Evolutionary conservation across 1,140 invertebrate genomes (phyloP).

Genomic region (Gonioctena quinquepunctata): DNA sequence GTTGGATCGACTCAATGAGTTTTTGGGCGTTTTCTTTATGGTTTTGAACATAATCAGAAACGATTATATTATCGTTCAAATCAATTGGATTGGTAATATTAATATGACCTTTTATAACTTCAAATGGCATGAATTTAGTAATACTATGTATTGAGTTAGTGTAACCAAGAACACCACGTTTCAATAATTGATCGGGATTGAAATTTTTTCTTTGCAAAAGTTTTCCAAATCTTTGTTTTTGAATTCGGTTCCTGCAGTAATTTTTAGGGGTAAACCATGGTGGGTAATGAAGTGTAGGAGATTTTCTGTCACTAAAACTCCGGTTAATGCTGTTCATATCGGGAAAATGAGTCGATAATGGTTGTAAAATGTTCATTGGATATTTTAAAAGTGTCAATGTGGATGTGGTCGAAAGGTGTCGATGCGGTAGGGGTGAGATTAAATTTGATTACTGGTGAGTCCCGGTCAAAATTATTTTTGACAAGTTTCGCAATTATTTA

Average conservation of each 20-base stretch:
- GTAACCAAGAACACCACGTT: conserved; percentile 26
- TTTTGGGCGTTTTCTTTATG: conserved; percentile 19
- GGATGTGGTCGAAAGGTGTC: conserved; percentile 44
- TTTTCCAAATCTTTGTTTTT: conserved; percentile 29
- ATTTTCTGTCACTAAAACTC: conserved; percentile 25
- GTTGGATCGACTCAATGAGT: conserved; percentile 9
- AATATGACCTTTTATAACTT: conserved; percentile 24
- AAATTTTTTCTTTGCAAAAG: conserved; percentile 5
- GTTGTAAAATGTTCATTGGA: conserved; percentile 35
- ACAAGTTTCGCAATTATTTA: conserved; percentile 22
- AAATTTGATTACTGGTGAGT: conserved; percentile 26
- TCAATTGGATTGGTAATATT: conserved; percentile 15
- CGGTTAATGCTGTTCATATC: conserved; percentile 42
- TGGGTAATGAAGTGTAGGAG: conserved; percentile 29
- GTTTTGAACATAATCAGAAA: conserved; percentile 13
- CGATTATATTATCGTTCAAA: conserved; percentile 9
- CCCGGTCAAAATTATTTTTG: conserved; percentile 30
- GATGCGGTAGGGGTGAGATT: not conserved
- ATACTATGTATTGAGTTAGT: conserved; percentile 35
- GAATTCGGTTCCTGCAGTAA: conserved; percentile 23
- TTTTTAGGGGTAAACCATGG: conserved; percentile 34
- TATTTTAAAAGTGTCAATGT: conserved; percentile 44
- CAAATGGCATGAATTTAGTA: conserved; percentile 22
- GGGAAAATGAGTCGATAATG: conserved; percentile 47
- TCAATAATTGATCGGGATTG: conserved; percentile 18